Conservation (phyloP, 2,113 vertebrate genomes). For the Actinemys pallida region DNA sequence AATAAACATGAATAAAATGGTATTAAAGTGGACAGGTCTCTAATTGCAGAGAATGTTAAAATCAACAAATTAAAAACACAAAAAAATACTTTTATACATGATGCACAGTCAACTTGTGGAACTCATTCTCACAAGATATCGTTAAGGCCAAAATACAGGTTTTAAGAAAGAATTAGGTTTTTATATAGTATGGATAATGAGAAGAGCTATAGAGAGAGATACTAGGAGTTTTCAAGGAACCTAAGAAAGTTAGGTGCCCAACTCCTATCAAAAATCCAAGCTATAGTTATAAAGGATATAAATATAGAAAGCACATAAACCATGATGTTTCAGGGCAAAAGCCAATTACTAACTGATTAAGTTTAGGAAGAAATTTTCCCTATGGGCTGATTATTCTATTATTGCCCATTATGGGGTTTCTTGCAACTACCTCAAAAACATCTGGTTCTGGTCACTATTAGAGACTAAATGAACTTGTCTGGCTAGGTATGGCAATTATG, state of each 20-base stretch:
- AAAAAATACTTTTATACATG: not conserved
- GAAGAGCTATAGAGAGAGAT: rapidly evolving
- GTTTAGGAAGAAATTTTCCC: not conserved
- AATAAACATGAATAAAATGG: not conserved
- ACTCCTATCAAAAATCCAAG: not conserved
- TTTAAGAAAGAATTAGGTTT: not conserved
- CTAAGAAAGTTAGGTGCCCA: not conserved
- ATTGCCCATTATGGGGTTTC: not conserved
- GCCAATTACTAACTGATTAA: not conserved
- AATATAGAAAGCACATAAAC: not conserved
- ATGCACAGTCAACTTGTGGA: not conserved
- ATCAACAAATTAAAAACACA: not conserved
- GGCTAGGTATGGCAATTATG: not conserved
- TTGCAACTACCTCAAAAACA: not conserved
- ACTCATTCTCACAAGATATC: not conserved
- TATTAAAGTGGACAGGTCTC: not conserved
- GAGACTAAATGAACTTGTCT: not conserved
- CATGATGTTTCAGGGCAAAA: not conserved
- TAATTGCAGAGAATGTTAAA: not conserved
- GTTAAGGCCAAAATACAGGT: not conserved
- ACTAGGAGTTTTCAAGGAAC: not conserved
- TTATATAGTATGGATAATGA: not conserved
- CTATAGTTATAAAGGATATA: not conserved
- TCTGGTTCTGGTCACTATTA: not conserved
- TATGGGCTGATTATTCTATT: not conserved